These are phyloP conservation scores for Lottia scabra DNA, from an alignment of 2,888 invertebrate genomes.

Conservation along the genomic window DNA sequence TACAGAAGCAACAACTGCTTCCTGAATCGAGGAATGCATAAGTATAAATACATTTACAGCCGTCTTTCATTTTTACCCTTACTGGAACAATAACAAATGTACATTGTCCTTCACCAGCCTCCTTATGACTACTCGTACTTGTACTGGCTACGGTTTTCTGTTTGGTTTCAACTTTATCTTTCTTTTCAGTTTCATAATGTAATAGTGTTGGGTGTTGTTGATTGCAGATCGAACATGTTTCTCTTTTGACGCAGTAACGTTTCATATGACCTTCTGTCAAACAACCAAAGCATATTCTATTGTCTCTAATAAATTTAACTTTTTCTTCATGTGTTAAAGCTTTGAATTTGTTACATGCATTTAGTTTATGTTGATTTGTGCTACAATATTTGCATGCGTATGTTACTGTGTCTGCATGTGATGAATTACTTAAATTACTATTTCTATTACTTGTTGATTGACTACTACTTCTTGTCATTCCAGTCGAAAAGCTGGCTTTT, in stretches of 20 bases:
- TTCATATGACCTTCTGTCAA: neutral
- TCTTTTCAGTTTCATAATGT: neutral
- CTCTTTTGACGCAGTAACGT: neutral
- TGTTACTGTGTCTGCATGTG: neutral
- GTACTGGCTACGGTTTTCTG: neutral
- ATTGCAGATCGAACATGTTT: neutral
- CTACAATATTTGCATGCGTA: neutral
- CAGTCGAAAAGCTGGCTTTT: too few species aligned
- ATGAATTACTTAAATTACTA: neutral
- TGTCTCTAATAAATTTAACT: neutral
- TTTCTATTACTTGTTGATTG: too few species aligned
- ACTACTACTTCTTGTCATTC: too few species aligned
- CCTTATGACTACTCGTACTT: neutral
- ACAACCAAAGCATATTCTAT: neutral
- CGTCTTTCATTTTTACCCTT: too few species aligned
- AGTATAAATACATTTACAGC: neutral
- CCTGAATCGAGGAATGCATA: slow-evolving; percentile 21
- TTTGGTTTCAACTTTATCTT: neutral
- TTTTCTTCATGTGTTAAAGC: neutral
- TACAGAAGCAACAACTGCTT: slow-evolving; percentile 12
- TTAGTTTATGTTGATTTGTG: neutral
- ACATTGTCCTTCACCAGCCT: neutral
- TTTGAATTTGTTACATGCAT: neutral
- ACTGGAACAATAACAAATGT: too few species aligned
- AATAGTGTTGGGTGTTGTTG: neutral